Conservation (phyloP, 2,888 invertebrate species). For the Tetragonisca angustula region DNA sequence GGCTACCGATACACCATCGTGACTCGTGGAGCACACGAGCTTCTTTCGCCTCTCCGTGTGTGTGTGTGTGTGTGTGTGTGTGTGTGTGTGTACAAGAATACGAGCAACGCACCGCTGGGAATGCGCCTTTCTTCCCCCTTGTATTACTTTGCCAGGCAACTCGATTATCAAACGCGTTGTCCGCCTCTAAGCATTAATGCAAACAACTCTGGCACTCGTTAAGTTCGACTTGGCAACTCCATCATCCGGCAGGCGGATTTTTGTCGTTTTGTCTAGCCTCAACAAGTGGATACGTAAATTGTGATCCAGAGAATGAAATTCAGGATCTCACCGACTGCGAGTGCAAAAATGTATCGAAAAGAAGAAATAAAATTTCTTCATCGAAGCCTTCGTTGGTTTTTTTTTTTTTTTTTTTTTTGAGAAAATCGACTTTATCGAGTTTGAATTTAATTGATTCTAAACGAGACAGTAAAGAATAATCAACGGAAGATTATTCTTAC, state of each 20-base stretch:
- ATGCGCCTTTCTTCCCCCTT: not conserved
- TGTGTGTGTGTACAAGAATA: not conserved
- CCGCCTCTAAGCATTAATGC: not conserved
- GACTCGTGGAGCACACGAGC: slow-evolving; percentile 12
- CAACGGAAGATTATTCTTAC: no score
- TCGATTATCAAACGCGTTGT: slow-evolving; percentile 35
- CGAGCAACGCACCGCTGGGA: not conserved
- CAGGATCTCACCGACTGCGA: not conserved
- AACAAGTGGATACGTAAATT: not conserved
- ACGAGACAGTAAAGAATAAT: no score
- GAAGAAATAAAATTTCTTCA: no score
- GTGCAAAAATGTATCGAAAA: no score
- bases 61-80: not conserved
- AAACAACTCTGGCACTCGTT: not conserved
- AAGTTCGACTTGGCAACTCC: not conserved
- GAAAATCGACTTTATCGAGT: no score
- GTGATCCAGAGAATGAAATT: not conserved
- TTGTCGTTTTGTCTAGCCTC: not conserved
- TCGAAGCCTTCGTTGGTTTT: no score
- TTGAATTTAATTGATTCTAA: no score
- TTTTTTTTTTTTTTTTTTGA: no score
- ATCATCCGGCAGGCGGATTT: not conserved
- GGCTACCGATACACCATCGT: slow-evolving; percentile 37
- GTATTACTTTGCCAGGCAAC: slow-evolving; percentile 13
- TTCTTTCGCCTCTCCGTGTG: not conserved